These are phyloP conservation scores for Lordiphosa fenestrarum DNA, from an alignment of 2,888 invertebrate genomes.

Conservation along the genomic window DNA sequence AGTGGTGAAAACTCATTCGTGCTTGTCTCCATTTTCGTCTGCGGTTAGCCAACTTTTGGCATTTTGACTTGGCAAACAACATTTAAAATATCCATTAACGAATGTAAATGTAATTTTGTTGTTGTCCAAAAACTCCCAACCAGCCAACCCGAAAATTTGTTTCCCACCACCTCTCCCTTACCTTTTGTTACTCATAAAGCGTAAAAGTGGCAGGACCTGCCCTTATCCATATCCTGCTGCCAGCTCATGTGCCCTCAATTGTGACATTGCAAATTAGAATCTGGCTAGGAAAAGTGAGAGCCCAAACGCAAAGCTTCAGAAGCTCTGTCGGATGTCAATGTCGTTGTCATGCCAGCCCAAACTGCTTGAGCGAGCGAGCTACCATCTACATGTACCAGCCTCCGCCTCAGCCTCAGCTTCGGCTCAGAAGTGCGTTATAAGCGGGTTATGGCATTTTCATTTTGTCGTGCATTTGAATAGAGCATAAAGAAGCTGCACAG, in stretches of 20 bases:
- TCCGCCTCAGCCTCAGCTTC: background rate
- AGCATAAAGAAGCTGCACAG: background rate
- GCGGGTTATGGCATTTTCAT: slow-evolving; percentile 63
- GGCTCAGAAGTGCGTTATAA: slow-evolving; percentile 50
- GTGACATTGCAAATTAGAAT: slow-evolving; percentile 52
- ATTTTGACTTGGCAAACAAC: slow-evolving; percentile 17
- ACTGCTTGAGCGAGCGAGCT: slow-evolving; percentile 3
- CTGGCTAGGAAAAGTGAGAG: slow-evolving; percentile 4
- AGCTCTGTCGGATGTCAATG: slow-evolving; percentile 25
- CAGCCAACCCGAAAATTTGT: background rate
- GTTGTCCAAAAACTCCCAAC: background rate
- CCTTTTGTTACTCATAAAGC: slow-evolving; percentile 25
- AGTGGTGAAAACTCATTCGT: slow-evolving; percentile 31
- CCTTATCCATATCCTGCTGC: slow-evolving; percentile 1
- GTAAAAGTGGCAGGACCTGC: slow-evolving; percentile 23
- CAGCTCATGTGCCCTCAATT: slow-evolving; percentile 6
- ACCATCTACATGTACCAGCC: slow-evolving; percentile 6
- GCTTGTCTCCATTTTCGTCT: background rate
- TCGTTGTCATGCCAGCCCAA: slow-evolving; percentile 40
- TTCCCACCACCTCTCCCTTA: slow-evolving; percentile 8
- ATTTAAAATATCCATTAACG: slow-evolving; percentile 36
- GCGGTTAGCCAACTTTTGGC: slow-evolving; percentile 8
- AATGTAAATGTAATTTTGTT: slow-evolving; percentile 5
- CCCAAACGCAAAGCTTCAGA: background rate
- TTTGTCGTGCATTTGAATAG: slow-evolving; percentile 19